Evolutionary conservation across 2,797 vertebrate species (phyloP).

Genomic region (Crax fasciolata): DNA sequence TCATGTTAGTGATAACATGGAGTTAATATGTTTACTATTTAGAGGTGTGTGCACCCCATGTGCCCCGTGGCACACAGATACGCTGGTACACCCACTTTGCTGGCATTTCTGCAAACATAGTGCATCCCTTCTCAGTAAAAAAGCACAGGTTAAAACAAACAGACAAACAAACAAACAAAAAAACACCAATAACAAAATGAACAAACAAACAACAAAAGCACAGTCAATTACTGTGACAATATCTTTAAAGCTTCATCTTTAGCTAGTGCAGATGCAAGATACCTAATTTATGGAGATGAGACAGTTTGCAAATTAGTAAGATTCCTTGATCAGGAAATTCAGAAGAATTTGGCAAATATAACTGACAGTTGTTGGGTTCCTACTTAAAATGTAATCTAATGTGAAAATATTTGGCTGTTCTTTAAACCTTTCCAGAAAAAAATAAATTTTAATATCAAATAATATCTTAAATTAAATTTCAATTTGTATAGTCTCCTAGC

Average conservation of each 20-base stretch:
- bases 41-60: background rate
- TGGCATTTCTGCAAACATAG: background rate
- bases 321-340: background rate
- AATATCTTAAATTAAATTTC: constrained; percentile 25
- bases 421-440: constrained; percentile 8
- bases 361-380: constrained; percentile 10
- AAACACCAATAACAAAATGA: background rate
- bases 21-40: background rate
- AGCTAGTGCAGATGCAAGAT: background rate
- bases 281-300: constrained; percentile 7
- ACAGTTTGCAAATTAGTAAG: constrained; percentile 6
- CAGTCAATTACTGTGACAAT: background rate
- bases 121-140: background rate
- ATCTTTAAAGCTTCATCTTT: constrained; percentile 5
- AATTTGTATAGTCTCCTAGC: background rate
- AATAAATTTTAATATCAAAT: constrained; percentile 4
- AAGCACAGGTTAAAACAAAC: background rate
- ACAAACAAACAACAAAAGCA: background rate
- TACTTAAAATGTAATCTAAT: constrained; percentile 27
- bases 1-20: background rate
- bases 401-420: constrained; percentile 16
- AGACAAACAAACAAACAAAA: background rate
- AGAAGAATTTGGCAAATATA: constrained; percentile 23
- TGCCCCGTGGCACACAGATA: background rate
- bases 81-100: background rate